These are phyloP conservation scores for Microtus richardsoni DNA, from an alignment of 2,113 vertebrate species.

Conservation along the genomic window DNA sequence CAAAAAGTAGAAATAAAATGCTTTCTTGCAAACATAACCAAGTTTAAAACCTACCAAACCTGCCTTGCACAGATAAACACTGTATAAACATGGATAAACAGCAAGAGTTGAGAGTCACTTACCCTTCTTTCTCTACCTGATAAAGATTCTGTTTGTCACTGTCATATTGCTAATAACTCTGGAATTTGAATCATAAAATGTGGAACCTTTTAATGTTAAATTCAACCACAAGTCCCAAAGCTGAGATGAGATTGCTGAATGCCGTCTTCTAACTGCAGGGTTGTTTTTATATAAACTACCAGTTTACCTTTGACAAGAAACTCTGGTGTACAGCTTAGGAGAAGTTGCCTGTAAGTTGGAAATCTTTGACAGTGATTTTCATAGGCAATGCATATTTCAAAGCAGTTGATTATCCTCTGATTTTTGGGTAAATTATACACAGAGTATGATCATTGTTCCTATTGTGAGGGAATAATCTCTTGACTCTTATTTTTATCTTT, in stretches of 20 bases:
- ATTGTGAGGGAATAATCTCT: slow-evolving; percentile 89
- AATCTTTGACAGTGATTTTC: slow-evolving; percentile 85
- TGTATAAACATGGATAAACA: too few relatives aligned
- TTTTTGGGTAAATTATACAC: slow-evolving; percentile 94
- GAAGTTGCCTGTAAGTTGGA: slow-evolving; percentile 91
- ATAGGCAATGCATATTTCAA: slow-evolving; percentile 86
- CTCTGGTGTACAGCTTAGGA: slow-evolving; percentile 91
- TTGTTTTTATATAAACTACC: slow-evolving; percentile 94
- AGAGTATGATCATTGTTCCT: slow-evolving; percentile 90
- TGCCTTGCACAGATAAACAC: slow-evolving; percentile 93
- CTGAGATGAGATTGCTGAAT: slow-evolving; percentile 92
- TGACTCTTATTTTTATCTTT: slow-evolving; percentile 93
- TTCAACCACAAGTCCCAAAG: slow-evolving; percentile 86
- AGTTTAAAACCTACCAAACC: slow-evolving; percentile 94
- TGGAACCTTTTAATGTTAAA: slow-evolving; percentile 88
- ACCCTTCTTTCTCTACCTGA: too few relatives aligned
- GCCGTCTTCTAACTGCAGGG: slow-evolving; percentile 91
- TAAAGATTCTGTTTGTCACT: slow-evolving; percentile 82
- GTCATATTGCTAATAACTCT: slow-evolving; percentile 92
- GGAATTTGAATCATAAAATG: slow-evolving; percentile 90
- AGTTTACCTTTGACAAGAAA: slow-evolving; percentile 93
- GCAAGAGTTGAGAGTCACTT: too few relatives aligned
- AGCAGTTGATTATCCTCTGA: slow-evolving; percentile 91
- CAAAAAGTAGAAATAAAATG: slow-evolving; percentile 83
- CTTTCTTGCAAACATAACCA: slow-evolving; percentile 88